Percentiles rank a stretch among this genome's conserved stretches.
phyloP scores from a whole-genome alignment of 2,888 invertebrate species.

The Mythimna albipuncta region DNA sequence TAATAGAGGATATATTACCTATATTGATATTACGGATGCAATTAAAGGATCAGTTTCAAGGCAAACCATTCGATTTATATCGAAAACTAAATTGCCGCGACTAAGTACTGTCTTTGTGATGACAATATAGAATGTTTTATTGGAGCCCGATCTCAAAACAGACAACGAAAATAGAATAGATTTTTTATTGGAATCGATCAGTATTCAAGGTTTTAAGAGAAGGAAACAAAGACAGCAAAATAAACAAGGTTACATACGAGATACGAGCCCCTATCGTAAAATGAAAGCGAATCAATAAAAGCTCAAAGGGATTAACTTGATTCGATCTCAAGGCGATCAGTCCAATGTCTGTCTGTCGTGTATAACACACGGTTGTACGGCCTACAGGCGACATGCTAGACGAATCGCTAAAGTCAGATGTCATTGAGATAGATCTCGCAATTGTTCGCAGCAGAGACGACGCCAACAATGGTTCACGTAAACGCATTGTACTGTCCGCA shows the following conservation, averaged over 20 bases:
- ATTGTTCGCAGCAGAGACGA: conserved; percentile 72
- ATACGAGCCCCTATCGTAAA: conserved; percentile 1
- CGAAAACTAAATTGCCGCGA: conserved; percentile 30
- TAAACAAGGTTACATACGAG: conserved; percentile 16
- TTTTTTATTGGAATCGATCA: conserved; percentile 14
- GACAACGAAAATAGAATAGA: not conserved
- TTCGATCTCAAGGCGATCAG: conserved; percentile 30
- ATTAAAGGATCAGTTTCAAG: conserved; percentile 50
- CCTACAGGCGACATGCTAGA: conserved; percentile 69
- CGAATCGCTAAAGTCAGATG: conserved; percentile 80
- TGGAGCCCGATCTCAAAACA: not conserved
- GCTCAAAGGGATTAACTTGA: conserved; percentile 37
- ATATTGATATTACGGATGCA: conserved; percentile 55
- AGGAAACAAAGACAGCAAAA: not conserved
- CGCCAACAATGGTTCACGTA: conserved; percentile 80
- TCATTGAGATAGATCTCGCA: conserved; percentile 85
- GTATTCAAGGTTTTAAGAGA: conserved; percentile 22
- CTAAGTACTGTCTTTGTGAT: conserved; percentile 1
- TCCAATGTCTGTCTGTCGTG: conserved; percentile 31
- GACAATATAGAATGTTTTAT: conserved; percentile 10
- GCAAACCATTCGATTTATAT: conserved; percentile 36
- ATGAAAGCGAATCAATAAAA: conserved; percentile 13
- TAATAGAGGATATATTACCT: conserved; percentile 44
- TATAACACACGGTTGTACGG: conserved; percentile 11
- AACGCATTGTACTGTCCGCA: conserved; percentile 86